Evolutionary conservation across 2,888 invertebrate species (phyloP), one percentile per base, ranked within the genome.

Genomic region (Chrysomela aeneicollis): DNA sequence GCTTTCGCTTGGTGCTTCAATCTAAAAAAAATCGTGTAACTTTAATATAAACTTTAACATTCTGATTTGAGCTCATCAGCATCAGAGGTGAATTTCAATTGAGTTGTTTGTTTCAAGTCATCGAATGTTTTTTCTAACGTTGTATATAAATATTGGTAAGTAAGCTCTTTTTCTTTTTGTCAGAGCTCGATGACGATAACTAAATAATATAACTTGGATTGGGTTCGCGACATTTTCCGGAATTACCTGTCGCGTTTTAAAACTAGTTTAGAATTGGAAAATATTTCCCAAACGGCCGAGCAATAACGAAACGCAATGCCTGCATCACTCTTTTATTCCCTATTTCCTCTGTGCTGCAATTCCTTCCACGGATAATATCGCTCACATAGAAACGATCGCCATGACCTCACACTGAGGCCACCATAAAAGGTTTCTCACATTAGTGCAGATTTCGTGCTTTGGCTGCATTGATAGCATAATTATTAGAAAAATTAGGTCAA

Each of bases 1-100:
- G 69, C 37, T 59, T 77, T 85, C 75, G 87, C 87, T 71, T 89
- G 88, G 69, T 89, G 91, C 73, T 90, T 90, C 61, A 79, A 67
- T 78, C 76, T 74, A 57, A 19, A 70, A 65, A 52, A 37, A 47
- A 37, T n/a, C 49, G n/a, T n/a, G n/a, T n/a, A n/a, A n/a, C n/a
- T n/a, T n/a, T n/a, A n/a, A n/a, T n/a, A n/a, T n/a, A n/a, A n/a
- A n/a, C n/a, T n/a, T n/a, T n/a, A n/a, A n/a, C n/a, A n/a, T n/a
- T n/a, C n/a, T n/a, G n/a, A n/a, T n/a, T n/a, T n/a, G n/a, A n/a
- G n/a, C n/a, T n/a, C n/a, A n/a, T n/a, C n/a, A n/a, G n/a, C n/a
- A n/a, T n/a, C n/a, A n/a, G n/a, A n/a, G n/a, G n/a, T n/a, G n/a
- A n/a, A n/a, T n/a, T n/a, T n/a, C n/a, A 3, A 32, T 49, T 37